Conservation (phyloP, 2,797 vertebrate genomes). For the Platalea minor region DNA sequence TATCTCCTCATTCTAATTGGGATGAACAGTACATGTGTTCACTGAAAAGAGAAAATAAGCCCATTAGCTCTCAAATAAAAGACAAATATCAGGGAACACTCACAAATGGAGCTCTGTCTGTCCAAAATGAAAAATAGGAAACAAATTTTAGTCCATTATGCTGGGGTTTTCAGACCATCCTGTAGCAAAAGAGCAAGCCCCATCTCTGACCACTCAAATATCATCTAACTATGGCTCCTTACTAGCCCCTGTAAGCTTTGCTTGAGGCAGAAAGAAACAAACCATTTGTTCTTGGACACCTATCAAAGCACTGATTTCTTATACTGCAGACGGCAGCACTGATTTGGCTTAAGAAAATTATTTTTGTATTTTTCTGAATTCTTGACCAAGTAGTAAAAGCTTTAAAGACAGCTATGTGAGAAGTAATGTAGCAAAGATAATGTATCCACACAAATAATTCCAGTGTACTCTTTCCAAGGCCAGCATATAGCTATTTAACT, state of each 20-base stretch:
- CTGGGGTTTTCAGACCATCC: background rate
- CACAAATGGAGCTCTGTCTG: slow-evolving; percentile 18
- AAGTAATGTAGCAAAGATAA: background rate
- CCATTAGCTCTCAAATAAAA: slow-evolving; percentile 39
- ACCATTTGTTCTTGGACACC: background rate
- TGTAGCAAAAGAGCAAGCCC: background rate
- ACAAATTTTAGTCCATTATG: background rate
- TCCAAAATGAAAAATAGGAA: background rate
- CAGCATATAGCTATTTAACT: background rate
- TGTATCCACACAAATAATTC: background rate
- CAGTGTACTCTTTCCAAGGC: background rate
- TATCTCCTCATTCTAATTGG: slow-evolving; percentile 43
- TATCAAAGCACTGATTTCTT: background rate
- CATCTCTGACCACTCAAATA: background rate
- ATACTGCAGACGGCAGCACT: background rate
- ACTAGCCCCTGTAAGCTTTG: background rate
- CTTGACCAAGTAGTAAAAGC: background rate
- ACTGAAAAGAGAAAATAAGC: slow-evolving; percentile 45
- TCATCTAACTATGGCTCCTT: background rate
- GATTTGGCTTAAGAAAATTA: background rate
- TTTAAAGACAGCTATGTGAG: background rate
- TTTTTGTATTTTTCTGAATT: background rate
- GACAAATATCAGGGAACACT: slow-evolving; percentile 20
- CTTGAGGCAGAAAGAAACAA: background rate
- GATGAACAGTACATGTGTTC: slow-evolving; percentile 35